Base-by-base conservation (phyloP, 1,140 invertebrate species). In the Chrysopa pallens region DNA sequence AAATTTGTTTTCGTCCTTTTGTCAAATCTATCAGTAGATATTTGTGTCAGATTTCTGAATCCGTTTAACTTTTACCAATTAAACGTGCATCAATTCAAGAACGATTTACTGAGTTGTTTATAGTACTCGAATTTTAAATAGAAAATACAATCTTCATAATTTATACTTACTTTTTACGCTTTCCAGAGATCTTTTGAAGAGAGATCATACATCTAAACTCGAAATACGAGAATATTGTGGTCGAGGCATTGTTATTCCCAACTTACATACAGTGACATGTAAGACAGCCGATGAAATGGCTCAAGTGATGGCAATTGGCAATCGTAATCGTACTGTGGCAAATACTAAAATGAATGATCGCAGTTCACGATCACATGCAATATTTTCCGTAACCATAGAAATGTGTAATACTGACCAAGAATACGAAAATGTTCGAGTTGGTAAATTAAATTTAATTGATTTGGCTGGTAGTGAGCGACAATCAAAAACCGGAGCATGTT, bases 301-400 rank as follows among this genome's bases (percentile, higher is more conserved):
- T 47, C 76, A 82, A 45, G 74, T 92, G 4, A 91, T 95, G 87
- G 72, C 73, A 48, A 67, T 76, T n/a, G 91, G 91, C 12, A 92
- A 93, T 63, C 70, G 78, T 50, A 88, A 92, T 60, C 72, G 91
- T 47, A 85, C 87, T 1, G 80, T 89, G 37, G 91, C 86, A n/a
- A 80, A 90, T 29, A 99, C 96, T 8, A 95, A 98, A 62, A 99
- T 99, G 96, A 99, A 99, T 64, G 89, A 95, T 58, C 92, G 98
- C 61, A 95, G 90, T 58, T 97, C 92, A 9, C 63, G 95, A 41
- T 96, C 91, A 12, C 96, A 99, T 68, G 94, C 95, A 31, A 97
- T 98, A 45, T 98, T 99, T 64, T 85, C 96, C 56, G 88, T 99
- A 42, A 95, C 91, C 7, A 84, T 99, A 13, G 95, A 99, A 68